phyloP scores from a whole-genome alignment of 1,140 invertebrate genomes.

The Drosophila busckii region DNA sequence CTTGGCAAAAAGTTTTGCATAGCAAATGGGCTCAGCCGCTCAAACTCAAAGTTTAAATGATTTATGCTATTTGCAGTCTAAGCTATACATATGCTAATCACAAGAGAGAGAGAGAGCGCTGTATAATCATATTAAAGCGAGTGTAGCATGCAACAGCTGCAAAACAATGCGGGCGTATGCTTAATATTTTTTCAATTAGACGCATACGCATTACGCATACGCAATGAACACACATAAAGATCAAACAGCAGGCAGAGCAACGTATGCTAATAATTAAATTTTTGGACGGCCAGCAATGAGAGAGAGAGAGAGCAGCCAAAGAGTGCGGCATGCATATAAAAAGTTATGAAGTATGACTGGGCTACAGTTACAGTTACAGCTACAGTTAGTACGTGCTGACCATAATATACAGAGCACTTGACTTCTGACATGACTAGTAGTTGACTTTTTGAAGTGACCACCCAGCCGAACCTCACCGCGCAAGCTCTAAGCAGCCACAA shows the following conservation, averaged over 20 bases:
- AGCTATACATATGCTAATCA: too few species aligned
- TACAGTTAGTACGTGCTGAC: slow-evolving; percentile 44
- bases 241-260: slow-evolving; percentile 29
- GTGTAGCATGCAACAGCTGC: slow-evolving; percentile 46
- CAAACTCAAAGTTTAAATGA: too few species aligned
- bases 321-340: slow-evolving; percentile 11
- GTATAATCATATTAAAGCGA: too few species aligned
- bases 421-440: slow-evolving; percentile 21
- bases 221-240: slow-evolving; percentile 63
- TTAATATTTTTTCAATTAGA: slow-evolving; percentile 69
- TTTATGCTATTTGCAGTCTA: slow-evolving; percentile 21
- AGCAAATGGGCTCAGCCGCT: slow-evolving; percentile 3
- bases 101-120: too few species aligned
- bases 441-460: slow-evolving; percentile 6
- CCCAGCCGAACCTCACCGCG: neutral
- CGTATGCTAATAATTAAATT: slow-evolving; percentile 69
- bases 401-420: slow-evolving; percentile 24
- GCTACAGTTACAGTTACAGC: slow-evolving; percentile 19
- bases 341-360: slow-evolving; percentile 58
- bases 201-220: slow-evolving; percentile 61
- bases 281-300: slow-evolving; percentile 24
- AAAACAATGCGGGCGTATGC: slow-evolving; percentile 45
- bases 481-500: slow-evolving; percentile 2
- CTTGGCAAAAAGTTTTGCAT: slow-evolving; percentile 16
- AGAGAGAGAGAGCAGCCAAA: slow-evolving; percentile 1